Evolutionary conservation across 2,797 vertebrate species (phyloP).

Genomic region (Sebastes alutus): DNA sequence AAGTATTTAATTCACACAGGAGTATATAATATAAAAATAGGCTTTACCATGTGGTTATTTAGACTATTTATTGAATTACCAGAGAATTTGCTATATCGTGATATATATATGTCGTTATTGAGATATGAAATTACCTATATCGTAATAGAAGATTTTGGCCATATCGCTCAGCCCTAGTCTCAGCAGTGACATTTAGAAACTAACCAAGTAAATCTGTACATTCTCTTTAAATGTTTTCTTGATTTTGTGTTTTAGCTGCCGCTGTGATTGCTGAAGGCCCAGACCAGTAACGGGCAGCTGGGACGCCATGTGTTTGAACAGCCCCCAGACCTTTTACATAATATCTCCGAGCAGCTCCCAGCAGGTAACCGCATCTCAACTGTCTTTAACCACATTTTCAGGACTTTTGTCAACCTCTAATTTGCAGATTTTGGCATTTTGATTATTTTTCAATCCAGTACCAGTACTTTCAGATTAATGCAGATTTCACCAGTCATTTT

Average conservation of each 20-base stretch:
- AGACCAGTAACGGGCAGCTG: background rate
- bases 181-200: background rate
- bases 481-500: background rate
- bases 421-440: background rate
- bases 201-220: background rate
- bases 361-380: conserved; percentile 11
- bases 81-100: no score
- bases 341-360: background rate
- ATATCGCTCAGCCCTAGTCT: background rate
- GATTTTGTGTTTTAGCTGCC: background rate
- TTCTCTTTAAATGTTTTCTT: background rate
- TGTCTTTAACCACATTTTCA: background rate
- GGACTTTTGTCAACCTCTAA: background rate
- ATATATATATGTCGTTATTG: no score
- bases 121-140: no score
- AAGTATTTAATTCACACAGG: no score
- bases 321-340: background rate
- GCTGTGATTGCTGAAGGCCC: background rate
- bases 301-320: background rate
- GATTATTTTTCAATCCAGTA: background rate
- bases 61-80: no score
- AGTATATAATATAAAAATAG: no score
- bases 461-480: background rate
- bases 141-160: no score
- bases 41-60: no score